Base-by-base conservation (phyloP, 2,113 vertebrate genomes). In the Odontophorus gujanensis region DNA sequence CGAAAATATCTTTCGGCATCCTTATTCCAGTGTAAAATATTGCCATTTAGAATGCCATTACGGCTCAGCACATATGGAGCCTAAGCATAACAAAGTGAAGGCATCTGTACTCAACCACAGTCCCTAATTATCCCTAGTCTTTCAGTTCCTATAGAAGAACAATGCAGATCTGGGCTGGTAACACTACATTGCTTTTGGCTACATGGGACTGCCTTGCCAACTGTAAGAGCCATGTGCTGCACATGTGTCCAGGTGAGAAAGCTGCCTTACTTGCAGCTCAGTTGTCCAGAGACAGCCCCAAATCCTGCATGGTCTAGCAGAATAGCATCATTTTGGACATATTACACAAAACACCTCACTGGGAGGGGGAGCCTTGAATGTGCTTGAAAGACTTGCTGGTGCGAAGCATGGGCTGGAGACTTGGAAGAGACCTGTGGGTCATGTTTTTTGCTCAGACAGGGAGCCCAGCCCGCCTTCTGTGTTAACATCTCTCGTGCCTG, bases 381-480 rank as follows among this genome's bases (percentile, higher is more conserved):
- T 87, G 7, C 9, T 76, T 40, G 57, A 94, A 77, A 47, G 85
- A 95, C 68, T 76, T 93, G 68, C 85, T 89, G 45, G 63, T 74
- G 58, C 43, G 76, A 84, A 53, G 11, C 7, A 4, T 48, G 42
- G 65, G 84, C 62, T 89, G 91, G 68, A 58, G 43, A 59, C 65
- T 59, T 67, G 55, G 22, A n/a, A 11, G 59, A 67, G 40, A 79
- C 97, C 94, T 18, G 53, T 8, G 32, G 92, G 83, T 96, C 93
- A 96, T 67, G 92, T 92, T 97, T 96, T 96, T 96, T 86, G 94
- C 88, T 92, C 2, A 4, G 85, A 72, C 65, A 30, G 86, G 69
- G 85, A n/a, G n/a, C n/a, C n/a, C n/a, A 95, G 76, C 59, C 76
- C 72, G 80, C 81, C 11, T 7, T 91, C 68, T 18, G 8, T 73